phyloP scores from a whole-genome alignment of 2,888 invertebrate species.

The Cosmorhoe ocellata region DNA sequence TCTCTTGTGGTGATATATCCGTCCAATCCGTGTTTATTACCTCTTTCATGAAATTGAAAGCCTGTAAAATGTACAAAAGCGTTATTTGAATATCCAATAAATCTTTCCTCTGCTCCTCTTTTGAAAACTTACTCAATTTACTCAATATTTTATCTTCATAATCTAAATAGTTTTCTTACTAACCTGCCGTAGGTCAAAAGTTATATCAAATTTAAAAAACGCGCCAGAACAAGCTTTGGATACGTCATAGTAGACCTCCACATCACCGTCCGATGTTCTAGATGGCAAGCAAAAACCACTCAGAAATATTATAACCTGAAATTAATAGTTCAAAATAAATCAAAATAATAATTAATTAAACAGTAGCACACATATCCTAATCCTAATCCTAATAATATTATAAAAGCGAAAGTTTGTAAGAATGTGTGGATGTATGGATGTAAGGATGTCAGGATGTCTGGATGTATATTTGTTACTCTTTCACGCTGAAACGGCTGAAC shows the following conservation, averaged over 20 bases:
- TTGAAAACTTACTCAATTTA: background rate
- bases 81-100: too few relatives aligned
- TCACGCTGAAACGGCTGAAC: too few relatives aligned
- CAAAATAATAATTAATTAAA: background rate
- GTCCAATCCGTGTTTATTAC: constrained; percentile 55
- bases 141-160: too few relatives aligned
- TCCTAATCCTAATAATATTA: too few relatives aligned
- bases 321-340: too few relatives aligned
- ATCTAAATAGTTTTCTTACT: constrained; percentile 4
- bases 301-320: constrained; percentile 46
- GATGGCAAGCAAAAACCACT: constrained; percentile 51
- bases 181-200: constrained; percentile 50
- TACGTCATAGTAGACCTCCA: constrained; percentile 58
- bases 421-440: too few relatives aligned
- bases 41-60: constrained; percentile 56
- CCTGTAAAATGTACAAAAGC: constrained; percentile 48
- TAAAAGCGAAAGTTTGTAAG: too few relatives aligned
- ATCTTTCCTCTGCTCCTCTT: too few relatives aligned
- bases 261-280: constrained; percentile 26
- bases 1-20: constrained; percentile 42
- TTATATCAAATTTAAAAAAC: constrained; percentile 46
- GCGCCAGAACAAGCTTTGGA: constrained; percentile 59
- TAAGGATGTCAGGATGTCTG: too few relatives aligned
- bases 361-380: too few relatives aligned
- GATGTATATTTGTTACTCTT: too few relatives aligned